Evolutionary conservation across 35 echinoderm and acorn worm genomes (phyloP).

Genomic region (Holothuria glaberrima): DNA sequence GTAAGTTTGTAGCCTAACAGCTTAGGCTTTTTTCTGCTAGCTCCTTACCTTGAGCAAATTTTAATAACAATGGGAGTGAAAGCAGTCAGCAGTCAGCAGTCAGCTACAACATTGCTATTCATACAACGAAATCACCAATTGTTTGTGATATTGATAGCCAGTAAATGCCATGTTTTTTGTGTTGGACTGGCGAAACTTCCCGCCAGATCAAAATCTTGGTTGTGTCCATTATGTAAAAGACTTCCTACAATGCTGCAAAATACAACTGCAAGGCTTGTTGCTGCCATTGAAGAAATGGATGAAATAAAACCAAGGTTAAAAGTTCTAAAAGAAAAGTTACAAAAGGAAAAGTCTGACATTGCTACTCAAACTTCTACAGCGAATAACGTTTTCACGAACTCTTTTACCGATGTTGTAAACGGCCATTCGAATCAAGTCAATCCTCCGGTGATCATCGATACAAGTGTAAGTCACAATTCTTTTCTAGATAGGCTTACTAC

Average conservation of each 20-base stretch:
- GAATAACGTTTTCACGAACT: not conserved
- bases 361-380: conserved; percentile 12
- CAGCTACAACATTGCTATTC: conserved; percentile 18
- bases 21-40: not conserved
- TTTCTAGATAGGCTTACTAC: not conserved
- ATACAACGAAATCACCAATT: not conserved
- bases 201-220: not conserved
- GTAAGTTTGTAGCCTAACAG: not conserved
- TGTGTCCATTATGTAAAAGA: not conserved
- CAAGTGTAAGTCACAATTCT: not conserved
- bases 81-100: too few relatives aligned
- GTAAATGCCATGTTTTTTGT: too few relatives aligned
- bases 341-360: not conserved
- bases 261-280: conserved; percentile 3
- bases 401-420: too few relatives aligned
- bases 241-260: not conserved
- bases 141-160: conserved; percentile 16
- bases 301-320: not conserved
- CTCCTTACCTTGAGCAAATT: not conserved
- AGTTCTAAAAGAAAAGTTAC: conserved; percentile 3
- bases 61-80: conserved; percentile 8
- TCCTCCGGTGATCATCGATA: not conserved
- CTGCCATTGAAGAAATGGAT: not conserved
- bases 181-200: conserved; percentile 1
- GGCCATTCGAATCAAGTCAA: too few relatives aligned